Percentiles rank a stretch among this genome's conserved stretches.
Conservation (phyloP, 37 sponge, comb jelly and placozoan genomes). For the Theonella swinhoei region DNA sequence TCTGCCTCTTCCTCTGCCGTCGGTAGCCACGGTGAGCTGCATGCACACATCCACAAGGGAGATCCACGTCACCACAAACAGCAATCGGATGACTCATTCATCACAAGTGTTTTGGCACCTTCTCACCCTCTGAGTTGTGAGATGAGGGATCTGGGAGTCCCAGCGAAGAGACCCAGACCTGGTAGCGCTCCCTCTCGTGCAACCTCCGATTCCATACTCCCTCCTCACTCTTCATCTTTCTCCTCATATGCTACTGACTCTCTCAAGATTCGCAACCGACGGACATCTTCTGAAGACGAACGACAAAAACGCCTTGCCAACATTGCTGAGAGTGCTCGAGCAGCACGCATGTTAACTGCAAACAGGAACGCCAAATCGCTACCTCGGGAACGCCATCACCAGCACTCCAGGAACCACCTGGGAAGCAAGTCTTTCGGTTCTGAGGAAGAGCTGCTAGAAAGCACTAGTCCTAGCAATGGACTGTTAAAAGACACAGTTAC, state of each 20-base stretch:
- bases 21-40: not conserved
- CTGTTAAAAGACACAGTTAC: not conserved
- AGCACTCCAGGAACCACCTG: not conserved
- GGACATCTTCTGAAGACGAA: slow-evolving; percentile 20
- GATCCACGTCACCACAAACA: not conserved
- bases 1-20: not conserved
- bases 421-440: slow-evolving; percentile 5
- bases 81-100: slow-evolving; percentile 1
- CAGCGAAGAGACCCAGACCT: not conserved
- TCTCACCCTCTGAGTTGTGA: no score
- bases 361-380: slow-evolving; percentile 27
- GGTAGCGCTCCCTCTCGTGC: slow-evolving; percentile 25
- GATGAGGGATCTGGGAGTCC: not conserved
- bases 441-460: slow-evolving; percentile 4
- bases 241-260: not conserved
- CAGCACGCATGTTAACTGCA: slow-evolving; percentile 7
- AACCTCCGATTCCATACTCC: not conserved
- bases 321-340: slow-evolving; percentile 30
- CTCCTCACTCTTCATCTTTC: no score
- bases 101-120: not conserved
- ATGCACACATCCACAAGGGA: not conserved
- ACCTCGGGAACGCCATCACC: slow-evolving; percentile 10
- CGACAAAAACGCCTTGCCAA: not conserved
- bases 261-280: slow-evolving; percentile 2
- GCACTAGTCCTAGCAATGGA: not conserved